phyloP scores from a whole-genome alignment of 2,888 invertebrate genomes.

The Limnephilus lunatus region DNA sequence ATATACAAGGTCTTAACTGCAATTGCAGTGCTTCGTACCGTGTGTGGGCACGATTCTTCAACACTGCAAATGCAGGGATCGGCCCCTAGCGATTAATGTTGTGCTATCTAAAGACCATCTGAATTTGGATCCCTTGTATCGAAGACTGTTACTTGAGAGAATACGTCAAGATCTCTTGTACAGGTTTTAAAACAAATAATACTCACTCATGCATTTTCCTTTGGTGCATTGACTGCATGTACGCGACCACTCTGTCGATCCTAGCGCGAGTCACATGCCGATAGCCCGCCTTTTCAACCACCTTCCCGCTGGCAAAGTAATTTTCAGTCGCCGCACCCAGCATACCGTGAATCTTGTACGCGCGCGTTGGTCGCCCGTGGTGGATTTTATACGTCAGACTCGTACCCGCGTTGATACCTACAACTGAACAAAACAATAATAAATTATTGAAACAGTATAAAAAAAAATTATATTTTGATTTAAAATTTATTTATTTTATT shows the following conservation, averaged over 20 bases:
- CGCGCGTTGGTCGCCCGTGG: constrained; percentile 80
- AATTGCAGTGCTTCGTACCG: too few relatives aligned
- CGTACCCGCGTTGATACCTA: constrained; percentile 85
- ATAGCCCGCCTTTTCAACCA: constrained; percentile 83
- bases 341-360: constrained; percentile 85
- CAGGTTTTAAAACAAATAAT: constrained; percentile 44
- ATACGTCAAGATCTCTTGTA: too few relatives aligned
- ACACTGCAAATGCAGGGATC: too few relatives aligned
- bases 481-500: too few relatives aligned
- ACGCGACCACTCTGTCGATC: constrained; percentile 85
- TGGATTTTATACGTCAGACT: constrained; percentile 77
- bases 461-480: too few relatives aligned
- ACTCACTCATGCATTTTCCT: constrained; percentile 90
- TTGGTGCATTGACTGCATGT: constrained; percentile 92
- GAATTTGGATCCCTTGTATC: too few relatives aligned
- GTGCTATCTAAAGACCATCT: too few relatives aligned
- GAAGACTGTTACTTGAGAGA: too few relatives aligned
- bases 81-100: too few relatives aligned
- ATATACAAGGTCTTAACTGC: too few relatives aligned
- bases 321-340: constrained; percentile 88
- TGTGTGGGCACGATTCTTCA: too few relatives aligned
- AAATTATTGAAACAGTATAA: neutral
- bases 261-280: constrained; percentile 82
- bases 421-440: constrained; percentile 75
- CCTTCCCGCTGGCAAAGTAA: constrained; percentile 83